Conservation (phyloP, 1,140 invertebrate species). For the Lordiphosa mommai region DNA sequence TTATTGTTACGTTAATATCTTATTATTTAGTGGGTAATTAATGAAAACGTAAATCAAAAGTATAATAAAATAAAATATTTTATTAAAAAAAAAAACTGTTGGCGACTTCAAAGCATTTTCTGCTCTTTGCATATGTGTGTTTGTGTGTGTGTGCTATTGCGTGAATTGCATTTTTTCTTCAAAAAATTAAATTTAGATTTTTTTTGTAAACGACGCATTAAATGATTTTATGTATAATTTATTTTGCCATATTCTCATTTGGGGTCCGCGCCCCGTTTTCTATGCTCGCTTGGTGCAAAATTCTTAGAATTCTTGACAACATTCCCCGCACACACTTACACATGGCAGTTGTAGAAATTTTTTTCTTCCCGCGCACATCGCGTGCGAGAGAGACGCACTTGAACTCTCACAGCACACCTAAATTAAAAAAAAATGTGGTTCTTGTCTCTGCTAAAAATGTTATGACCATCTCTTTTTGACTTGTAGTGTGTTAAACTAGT, state of each 20-base stretch:
- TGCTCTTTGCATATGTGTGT: slow-evolving; percentile 4
- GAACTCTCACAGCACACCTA: slow-evolving; percentile 67
- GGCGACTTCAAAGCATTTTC: slow-evolving; percentile 14
- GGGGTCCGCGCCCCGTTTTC: slow-evolving; percentile 19
- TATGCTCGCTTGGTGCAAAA: slow-evolving; percentile 50
- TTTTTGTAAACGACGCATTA: slow-evolving; percentile 2
- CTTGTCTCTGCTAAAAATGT: slow-evolving; percentile 44
- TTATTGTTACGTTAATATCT: slow-evolving; percentile 16
- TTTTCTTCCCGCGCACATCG: slow-evolving; percentile 10
- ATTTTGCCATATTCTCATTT: background rate
- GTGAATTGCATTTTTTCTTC: slow-evolving; percentile 9
- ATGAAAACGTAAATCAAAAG: slow-evolving; percentile 8
- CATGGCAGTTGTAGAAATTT: background rate
- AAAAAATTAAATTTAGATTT: background rate
- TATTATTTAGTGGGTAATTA: slow-evolving; percentile 35
- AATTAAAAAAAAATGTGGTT: slow-evolving; percentile 38
- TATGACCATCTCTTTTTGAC: slow-evolving; percentile 19
- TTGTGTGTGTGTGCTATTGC: slow-evolving; percentile 5
- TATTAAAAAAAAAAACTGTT: slow-evolving; percentile 2
- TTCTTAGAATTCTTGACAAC: slow-evolving; percentile 76
- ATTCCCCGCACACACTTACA: slow-evolving; percentile 58
- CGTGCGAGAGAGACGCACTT: slow-evolving; percentile 21
- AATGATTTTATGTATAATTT: background rate
- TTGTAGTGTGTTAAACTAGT: slow-evolving; percentile 48
- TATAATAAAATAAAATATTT: background rate